These are phyloP conservation scores for Gonioctena quinquepunctata DNA, from an alignment of 1,140 invertebrate species.

Conservation along the genomic window DNA sequence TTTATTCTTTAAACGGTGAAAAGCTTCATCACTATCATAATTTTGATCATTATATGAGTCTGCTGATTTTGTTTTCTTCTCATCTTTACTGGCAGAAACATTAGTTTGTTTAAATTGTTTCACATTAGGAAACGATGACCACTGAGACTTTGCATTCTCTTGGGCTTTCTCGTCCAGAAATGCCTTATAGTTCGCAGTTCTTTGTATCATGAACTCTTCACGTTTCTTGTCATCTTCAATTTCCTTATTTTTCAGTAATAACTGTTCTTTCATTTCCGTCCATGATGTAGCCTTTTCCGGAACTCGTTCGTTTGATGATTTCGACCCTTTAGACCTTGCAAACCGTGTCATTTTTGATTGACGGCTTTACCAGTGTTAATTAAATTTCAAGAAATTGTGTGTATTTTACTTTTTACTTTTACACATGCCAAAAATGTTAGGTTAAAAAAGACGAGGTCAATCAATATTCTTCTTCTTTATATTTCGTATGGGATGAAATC, in stretches of 20 bases:
- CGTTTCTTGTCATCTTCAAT: conserved; percentile 56
- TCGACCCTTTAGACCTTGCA: conserved; percentile 73
- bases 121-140: conserved; percentile 59
- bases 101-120: background rate
- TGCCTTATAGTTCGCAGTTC: conserved; percentile 60
- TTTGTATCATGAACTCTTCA: conserved; percentile 57
- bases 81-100: background rate
- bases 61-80: background rate
- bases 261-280: conserved; percentile 69
- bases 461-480: too few relatives aligned
- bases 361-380: too few relatives aligned
- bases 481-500: too few relatives aligned
- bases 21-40: conserved; percentile 19
- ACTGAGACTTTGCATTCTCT: conserved; percentile 55
- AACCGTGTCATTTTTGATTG: conserved; percentile 72
- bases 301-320: conserved; percentile 70
- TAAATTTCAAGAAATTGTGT: too few relatives aligned
- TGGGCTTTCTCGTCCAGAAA: conserved; percentile 61
- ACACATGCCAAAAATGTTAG: too few relatives aligned
- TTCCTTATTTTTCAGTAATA: conserved; percentile 57
- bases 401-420: too few relatives aligned
- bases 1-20: conserved; percentile 22
- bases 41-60: conserved; percentile 12
- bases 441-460: too few relatives aligned
- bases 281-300: conserved; percentile 73